Percentiles rank a stretch among this genome's conserved stretches.
Evolutionary conservation across 1,140 invertebrate genomes (phyloP).

Genomic region (Brachionus plicatilis): DNA sequence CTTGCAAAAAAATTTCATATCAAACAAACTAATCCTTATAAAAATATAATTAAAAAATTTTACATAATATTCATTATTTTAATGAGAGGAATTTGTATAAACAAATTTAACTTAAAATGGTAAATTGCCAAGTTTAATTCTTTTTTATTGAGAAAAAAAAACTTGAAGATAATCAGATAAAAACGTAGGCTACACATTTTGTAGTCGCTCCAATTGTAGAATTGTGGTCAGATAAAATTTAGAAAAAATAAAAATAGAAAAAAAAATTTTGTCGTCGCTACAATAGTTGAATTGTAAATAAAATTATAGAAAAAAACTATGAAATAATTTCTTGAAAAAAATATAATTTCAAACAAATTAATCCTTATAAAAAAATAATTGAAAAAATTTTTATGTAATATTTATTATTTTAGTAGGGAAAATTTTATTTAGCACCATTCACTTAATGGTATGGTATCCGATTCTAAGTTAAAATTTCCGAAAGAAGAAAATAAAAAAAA

Average conservation of each 20-base stretch:
- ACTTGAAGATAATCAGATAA: too few relatives aligned
- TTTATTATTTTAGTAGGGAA: not conserved
- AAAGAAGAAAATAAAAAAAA: not conserved
- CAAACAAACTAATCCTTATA: not conserved
- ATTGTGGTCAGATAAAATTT: not conserved
- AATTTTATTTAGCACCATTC: not conserved
- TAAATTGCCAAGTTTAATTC: too few relatives aligned
- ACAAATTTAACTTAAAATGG: too few relatives aligned
- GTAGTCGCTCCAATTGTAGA: not conserved
- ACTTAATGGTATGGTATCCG: not conserved
- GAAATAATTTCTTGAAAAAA: not conserved
- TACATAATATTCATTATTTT: not conserved
- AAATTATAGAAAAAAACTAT: too few relatives aligned
- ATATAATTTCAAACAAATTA: not conserved
- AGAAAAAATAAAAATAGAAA: too few relatives aligned
- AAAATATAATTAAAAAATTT: slow-evolving; percentile 6
- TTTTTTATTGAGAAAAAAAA: too few relatives aligned
- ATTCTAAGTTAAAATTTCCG: not conserved
- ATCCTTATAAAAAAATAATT: not conserved
- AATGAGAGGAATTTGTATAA: not conserved
- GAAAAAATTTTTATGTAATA: not conserved
- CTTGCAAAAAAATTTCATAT: not conserved
- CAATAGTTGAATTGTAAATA: too few relatives aligned
- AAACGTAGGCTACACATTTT: not conserved
- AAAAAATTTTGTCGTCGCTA: too few relatives aligned